Percentiles rank a stretch among this genome's conserved stretches.
These are phyloP conservation scores for Chirona hameri DNA, from an alignment of 2,888 invertebrate genomes.

Conservation along the genomic window DNA sequence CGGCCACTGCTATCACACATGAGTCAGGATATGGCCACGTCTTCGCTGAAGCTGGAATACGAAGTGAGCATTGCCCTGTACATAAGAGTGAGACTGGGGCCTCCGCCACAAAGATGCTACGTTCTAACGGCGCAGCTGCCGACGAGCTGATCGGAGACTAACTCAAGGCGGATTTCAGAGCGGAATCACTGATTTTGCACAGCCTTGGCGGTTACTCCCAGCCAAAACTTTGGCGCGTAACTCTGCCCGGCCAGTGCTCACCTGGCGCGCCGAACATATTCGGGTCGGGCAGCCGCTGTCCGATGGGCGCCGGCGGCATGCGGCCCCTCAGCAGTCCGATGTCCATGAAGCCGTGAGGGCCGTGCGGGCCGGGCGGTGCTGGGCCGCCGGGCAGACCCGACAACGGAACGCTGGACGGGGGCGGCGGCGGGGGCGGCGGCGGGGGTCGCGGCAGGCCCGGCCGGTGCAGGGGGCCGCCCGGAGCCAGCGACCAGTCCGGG, in stretches of 20 bases:
- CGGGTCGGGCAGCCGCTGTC: slow-evolving; percentile 1
- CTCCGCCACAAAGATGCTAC: no score
- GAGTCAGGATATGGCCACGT: no score
- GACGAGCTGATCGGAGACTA: no score
- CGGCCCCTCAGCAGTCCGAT: slow-evolving; percentile 25
- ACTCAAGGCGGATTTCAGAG: no score
- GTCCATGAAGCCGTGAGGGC: slow-evolving; percentile 31
- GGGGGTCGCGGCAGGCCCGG: slow-evolving; percentile 34
- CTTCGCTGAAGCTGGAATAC: no score
- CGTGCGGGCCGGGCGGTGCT: slow-evolving; percentile 33
- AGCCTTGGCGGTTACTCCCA: no score
- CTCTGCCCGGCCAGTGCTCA: background rate
- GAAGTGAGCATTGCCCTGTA: no score
- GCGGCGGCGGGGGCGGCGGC: slow-evolving; percentile 35
- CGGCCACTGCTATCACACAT: no score
- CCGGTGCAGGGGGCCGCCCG: slow-evolving; percentile 37
- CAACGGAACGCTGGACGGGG: slow-evolving; percentile 31
- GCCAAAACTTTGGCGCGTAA: background rate
- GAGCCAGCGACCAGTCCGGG: slow-evolving; percentile 38
- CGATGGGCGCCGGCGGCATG: slow-evolving; percentile 25
- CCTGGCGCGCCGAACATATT: background rate
- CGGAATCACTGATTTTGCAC: no score
- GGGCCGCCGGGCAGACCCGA: no score
- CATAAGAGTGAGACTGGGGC: no score
- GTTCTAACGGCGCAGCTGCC: no score